Percentiles rank a stretch among this genome's conserved stretches.
phyloP scores from a whole-genome alignment of 2,113 vertebrate genomes.

The Cyanoliseus patagonus region DNA sequence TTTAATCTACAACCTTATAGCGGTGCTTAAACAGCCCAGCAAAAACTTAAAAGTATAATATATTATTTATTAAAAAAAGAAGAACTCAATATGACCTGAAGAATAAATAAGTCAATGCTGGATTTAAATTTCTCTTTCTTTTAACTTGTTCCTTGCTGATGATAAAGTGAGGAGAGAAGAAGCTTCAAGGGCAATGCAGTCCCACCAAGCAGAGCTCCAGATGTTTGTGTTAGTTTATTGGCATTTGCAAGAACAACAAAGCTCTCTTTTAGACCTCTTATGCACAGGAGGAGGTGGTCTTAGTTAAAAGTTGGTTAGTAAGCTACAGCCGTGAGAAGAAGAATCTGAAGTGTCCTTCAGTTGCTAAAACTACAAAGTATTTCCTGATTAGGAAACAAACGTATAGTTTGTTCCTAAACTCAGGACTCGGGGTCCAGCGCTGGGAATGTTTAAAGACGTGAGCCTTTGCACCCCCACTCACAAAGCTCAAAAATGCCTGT shows the following conservation, averaged over 20 bases:
- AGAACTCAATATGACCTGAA: not conserved
- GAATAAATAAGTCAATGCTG: not conserved
- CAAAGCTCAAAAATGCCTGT: not conserved
- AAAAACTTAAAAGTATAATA: not conserved
- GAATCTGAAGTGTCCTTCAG: not conserved
- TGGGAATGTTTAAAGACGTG: not conserved
- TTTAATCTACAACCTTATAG: not conserved
- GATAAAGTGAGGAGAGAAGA: not conserved
- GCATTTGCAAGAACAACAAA: not conserved
- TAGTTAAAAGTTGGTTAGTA: not conserved
- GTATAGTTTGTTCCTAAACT: not conserved
- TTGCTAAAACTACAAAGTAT: not conserved
- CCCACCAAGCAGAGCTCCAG: not conserved
- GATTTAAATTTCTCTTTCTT: not conserved
- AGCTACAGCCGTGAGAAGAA: not conserved
- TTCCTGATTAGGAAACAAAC: not conserved
- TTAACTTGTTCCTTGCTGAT: not conserved
- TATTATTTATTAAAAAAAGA: not conserved
- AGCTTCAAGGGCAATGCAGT: not conserved
- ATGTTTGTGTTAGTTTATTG: not conserved
- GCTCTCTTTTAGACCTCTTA: not conserved
- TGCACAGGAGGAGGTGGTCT: not conserved
- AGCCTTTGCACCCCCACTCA: not conserved
- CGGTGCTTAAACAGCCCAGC: not conserved
- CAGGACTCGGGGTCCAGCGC: not conserved